phyloP scores from a whole-genome alignment of 1,140 invertebrate genomes.

The Diabrotica undecimpunctata region DNA sequence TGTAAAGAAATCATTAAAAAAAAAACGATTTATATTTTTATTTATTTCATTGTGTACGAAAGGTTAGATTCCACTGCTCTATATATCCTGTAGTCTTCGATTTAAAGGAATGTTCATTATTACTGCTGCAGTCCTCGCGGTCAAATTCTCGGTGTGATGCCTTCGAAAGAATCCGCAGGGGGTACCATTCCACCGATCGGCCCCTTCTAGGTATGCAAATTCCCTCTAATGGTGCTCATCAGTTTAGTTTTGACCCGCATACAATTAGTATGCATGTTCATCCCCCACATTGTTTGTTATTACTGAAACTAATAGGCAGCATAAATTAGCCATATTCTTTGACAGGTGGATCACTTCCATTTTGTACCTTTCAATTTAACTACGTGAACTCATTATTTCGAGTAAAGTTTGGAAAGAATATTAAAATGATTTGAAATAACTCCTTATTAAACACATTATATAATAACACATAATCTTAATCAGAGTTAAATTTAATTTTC shows the following conservation, averaged over 20 bases:
- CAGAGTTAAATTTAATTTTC: too few relatives aligned
- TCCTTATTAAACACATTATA: too few relatives aligned
- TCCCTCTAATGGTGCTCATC: slow-evolving; percentile 18
- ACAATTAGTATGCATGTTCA: slow-evolving; percentile 20
- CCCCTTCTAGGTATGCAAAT: slow-evolving; percentile 17
- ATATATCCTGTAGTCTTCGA: slow-evolving; percentile 6
- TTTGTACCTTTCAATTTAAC: background rate
- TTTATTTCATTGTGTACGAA: too few relatives aligned
- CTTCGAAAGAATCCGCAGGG: slow-evolving; percentile 15
- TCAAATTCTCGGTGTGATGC: slow-evolving; percentile 17
- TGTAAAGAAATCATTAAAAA: too few relatives aligned
- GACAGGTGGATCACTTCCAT: background rate
- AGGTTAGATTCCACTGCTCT: background rate
- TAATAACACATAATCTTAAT: too few relatives aligned
- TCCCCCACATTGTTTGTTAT: slow-evolving; percentile 21
- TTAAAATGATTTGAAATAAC: too few relatives aligned
- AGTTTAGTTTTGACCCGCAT: slow-evolving; percentile 15
- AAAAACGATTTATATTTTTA: too few relatives aligned
- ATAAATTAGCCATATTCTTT: slow-evolving; percentile 9
- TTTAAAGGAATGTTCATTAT: slow-evolving; percentile 15
- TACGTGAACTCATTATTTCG: too few relatives aligned
- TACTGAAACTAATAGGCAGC: slow-evolving; percentile 17
- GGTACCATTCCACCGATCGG: slow-evolving; percentile 4
- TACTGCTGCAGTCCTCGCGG: slow-evolving; percentile 11
- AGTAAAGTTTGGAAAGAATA: too few relatives aligned